phyloP scores from a whole-genome alignment of 2,113 vertebrate genomes.

The Coptodon bakossiorum region DNA sequence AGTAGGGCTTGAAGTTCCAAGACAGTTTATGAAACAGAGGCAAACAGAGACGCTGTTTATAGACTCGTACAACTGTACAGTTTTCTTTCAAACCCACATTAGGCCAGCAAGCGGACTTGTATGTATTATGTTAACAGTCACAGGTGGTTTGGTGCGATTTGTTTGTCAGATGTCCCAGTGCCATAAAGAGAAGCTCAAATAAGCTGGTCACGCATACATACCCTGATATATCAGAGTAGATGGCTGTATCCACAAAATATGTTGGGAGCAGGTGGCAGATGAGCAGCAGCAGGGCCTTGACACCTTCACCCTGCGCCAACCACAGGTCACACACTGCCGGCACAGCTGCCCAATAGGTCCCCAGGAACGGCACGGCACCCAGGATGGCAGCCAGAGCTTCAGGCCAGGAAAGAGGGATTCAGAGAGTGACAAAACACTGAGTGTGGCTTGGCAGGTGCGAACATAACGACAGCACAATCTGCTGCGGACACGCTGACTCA shows the following conservation, averaged over 20 bases:
- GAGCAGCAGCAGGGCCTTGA: constrained; percentile 87
- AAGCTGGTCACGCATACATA: constrained; percentile 50
- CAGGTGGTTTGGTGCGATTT: background rate
- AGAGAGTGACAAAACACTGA: background rate
- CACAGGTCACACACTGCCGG: constrained; percentile 93
- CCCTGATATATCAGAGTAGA: constrained; percentile 99
- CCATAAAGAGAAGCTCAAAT: background rate
- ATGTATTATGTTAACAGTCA: background rate
- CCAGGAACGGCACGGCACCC: constrained; percentile 94
- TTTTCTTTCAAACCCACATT: background rate
- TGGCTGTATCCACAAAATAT: constrained; percentile 97
- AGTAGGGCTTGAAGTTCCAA: background rate
- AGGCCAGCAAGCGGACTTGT: background rate
- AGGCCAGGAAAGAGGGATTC: background rate
- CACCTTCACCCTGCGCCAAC: constrained; percentile 89
- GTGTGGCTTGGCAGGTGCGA: background rate
- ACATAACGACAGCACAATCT: background rate
- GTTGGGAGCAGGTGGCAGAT: constrained; percentile 95
- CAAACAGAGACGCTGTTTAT: background rate
- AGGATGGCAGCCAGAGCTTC: constrained; percentile 88
- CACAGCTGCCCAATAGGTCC: constrained; percentile 94
- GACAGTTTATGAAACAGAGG: background rate
- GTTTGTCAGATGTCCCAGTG: background rate
- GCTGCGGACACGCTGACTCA: constrained; percentile 61
- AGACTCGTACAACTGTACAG: background rate